Percentiles rank a stretch among this genome's conserved stretches.
Conservation (phyloP, 2,888 invertebrate species). For the Conus canariensis region DNA sequence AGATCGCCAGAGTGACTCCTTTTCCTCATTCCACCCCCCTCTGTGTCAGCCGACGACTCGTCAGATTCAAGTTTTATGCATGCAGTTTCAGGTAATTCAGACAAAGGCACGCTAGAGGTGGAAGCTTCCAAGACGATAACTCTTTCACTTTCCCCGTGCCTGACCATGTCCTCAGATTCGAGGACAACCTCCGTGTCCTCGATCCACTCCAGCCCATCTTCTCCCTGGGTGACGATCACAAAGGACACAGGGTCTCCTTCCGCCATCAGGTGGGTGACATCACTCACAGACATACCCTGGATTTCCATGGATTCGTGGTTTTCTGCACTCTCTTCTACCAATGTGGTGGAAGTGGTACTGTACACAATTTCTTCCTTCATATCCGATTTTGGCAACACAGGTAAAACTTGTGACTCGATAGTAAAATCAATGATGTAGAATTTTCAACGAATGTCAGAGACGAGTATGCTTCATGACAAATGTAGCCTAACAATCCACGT, state of each 20-base stretch:
- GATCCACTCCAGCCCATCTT: constrained; percentile 21
- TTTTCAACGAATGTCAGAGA: neutral
- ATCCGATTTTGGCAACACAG: neutral
- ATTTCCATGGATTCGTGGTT: neutral
- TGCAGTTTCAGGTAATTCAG: neutral
- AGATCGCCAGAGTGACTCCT: neutral
- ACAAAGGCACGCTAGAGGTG: neutral
- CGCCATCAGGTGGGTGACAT: constrained; percentile 1
- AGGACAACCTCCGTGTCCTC: neutral
- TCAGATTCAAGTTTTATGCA: neutral
- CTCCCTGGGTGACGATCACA: constrained; percentile 28
- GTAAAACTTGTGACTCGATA: neutral
- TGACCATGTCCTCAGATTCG: neutral
- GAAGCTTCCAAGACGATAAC: neutral
- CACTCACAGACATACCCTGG: neutral
- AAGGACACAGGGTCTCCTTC: constrained; percentile 24
- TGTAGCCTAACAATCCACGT: neutral
- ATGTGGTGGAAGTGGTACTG: neutral
- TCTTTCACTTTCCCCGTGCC: neutral
- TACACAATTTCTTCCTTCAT: neutral
- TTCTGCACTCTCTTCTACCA: neutral
- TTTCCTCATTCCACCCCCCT: neutral
- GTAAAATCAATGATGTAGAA: neutral
- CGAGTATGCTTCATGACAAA: neutral
- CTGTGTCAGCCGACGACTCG: neutral